phyloP scores from a whole-genome alignment of 2,113 vertebrate species.

The Cyanocitta stelleri region DNA sequence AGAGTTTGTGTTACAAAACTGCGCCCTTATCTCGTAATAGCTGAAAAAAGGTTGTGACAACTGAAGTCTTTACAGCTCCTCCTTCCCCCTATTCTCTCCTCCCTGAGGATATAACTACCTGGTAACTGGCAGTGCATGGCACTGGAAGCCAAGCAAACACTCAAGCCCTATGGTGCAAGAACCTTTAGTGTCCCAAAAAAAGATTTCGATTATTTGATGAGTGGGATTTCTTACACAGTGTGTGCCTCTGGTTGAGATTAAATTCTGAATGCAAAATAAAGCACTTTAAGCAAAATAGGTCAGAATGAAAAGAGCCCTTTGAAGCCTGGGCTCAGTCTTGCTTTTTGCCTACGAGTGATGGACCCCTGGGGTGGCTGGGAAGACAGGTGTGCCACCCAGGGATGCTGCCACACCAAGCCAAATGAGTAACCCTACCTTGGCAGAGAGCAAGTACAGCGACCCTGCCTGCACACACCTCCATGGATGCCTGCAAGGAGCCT shows the following conservation, averaged over 20 bases:
- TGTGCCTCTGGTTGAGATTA: background rate
- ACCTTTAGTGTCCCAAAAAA: background rate
- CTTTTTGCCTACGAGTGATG: accelerated
- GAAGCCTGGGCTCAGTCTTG: background rate
- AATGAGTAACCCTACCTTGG: accelerated
- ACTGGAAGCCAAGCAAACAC: background rate
- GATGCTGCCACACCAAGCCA: background rate
- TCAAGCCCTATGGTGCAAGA: background rate
- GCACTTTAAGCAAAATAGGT: background rate
- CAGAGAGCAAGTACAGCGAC: background rate
- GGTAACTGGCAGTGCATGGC: background rate
- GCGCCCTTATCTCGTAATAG: background rate
- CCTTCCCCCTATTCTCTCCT: background rate
- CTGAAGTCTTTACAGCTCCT: background rate
- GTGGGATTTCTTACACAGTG: background rate
- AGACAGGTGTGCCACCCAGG: background rate
- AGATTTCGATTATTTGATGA: background rate
- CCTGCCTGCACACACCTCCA: background rate
- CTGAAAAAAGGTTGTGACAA: background rate
- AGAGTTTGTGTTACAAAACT: background rate
- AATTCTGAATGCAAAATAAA: background rate
- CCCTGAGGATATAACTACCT: background rate
- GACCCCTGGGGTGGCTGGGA: accelerated
- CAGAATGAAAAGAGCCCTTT: background rate
- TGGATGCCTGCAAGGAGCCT: background rate